Conservation (phyloP, 2,113 vertebrate species). For the Phasianus colchicus region DNA sequence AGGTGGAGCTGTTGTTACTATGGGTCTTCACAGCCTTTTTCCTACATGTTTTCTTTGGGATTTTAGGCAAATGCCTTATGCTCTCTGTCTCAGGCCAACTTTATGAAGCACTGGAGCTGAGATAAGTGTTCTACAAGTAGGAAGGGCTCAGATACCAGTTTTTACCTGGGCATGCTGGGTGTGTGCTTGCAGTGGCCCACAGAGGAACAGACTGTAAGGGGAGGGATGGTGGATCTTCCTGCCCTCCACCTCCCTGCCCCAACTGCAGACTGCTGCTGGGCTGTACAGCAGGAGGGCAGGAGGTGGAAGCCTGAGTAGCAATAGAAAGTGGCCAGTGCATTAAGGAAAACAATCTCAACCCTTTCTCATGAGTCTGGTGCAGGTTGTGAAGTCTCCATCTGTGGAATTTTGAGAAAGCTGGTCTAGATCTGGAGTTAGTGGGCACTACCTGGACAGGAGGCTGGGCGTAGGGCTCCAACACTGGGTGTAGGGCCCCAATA, state of each 20-base stretch:
- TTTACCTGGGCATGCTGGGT: background rate
- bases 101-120: background rate
- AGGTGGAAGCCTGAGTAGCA: background rate
- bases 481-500: too few relatives aligned
- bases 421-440: background rate
- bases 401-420: background rate
- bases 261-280: background rate
- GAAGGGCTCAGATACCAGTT: background rate
- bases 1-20: background rate
- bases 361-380: background rate
- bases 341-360: background rate
- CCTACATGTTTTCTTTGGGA: rapidly evolving
- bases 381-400: background rate
- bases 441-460: background rate
- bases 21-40: background rate
- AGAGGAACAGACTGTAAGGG: background rate
- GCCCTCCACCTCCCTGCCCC: background rate
- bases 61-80: background rate
- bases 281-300: background rate
- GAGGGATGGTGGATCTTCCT: background rate
- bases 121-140: background rate
- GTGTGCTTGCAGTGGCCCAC: background rate
- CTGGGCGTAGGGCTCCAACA: background rate
- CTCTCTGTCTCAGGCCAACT: background rate
- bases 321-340: background rate